Percentiles rank a stretch among this genome's conserved stretches.
These are phyloP conservation scores for Eremobia ochroleuca DNA, from an alignment of 2,888 invertebrate species.

Conservation along the genomic window DNA sequence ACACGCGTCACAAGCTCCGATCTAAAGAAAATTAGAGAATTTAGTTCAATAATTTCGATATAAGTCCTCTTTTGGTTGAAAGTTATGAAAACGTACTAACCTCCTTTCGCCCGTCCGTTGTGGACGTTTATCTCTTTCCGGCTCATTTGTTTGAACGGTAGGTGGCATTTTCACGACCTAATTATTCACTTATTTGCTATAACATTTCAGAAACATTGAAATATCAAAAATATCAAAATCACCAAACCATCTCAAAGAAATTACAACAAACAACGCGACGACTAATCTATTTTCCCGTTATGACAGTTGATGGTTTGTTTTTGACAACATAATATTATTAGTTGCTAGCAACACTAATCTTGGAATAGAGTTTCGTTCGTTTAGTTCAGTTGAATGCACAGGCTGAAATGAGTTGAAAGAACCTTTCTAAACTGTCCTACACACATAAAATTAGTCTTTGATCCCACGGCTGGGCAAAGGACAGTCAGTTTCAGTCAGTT, in stretches of 20 bases:
- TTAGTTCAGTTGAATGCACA: background rate
- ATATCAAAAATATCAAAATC: constrained; percentile 29
- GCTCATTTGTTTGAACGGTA: constrained; percentile 93
- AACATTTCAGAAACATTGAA: constrained; percentile 41
- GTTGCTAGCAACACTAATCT: constrained; percentile 24
- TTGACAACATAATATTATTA: constrained; percentile 21
- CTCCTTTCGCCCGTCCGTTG: constrained; percentile 92
- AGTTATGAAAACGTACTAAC: constrained; percentile 81
- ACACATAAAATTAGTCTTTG: background rate
- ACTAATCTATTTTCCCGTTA: constrained; percentile 51
- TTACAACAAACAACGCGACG: constrained; percentile 51
- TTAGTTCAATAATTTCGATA: background rate
- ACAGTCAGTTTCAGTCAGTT: background rate
- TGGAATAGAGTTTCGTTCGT: constrained; percentile 2
- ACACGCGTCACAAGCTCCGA: constrained; percentile 98
- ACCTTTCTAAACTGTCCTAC: background rate
- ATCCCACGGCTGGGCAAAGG: background rate
- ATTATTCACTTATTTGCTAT: constrained; percentile 37
- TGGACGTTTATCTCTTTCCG: constrained; percentile 92
- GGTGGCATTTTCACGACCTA: constrained; percentile 91
- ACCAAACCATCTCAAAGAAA: constrained; percentile 33
- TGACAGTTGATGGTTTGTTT: constrained; percentile 44
- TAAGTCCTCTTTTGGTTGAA: constrained; percentile 13
- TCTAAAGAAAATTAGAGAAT: constrained; percentile 85
- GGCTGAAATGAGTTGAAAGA: constrained; percentile 3